phyloP scores from a whole-genome alignment of 2,113 vertebrate genomes.

The Raja brachyura region DNA sequence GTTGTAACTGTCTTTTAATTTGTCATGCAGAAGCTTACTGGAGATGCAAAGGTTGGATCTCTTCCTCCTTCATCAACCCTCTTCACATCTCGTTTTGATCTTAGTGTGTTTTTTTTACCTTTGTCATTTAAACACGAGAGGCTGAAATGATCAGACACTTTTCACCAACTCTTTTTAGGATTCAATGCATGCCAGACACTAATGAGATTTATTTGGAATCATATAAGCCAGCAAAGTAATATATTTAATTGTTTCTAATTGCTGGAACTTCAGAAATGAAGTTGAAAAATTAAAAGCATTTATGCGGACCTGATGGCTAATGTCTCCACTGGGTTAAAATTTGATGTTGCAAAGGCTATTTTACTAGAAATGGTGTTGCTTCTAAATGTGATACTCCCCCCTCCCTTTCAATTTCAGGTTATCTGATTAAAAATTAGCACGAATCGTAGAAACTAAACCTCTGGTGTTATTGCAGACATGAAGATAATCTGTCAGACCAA shows the following conservation, averaged over 20 bases:
- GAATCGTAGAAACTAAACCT: not conserved
- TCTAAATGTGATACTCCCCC: too few species aligned
- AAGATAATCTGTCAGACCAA: not conserved
- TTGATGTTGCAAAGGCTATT: not conserved
- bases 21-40: not conserved
- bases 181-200: not conserved
- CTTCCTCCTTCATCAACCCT: not conserved
- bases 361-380: not conserved
- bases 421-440: not conserved
- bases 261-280: not conserved
- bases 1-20: not conserved
- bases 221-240: not conserved
- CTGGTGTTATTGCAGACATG: not conserved
- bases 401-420: not conserved
- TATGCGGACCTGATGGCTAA: not conserved
- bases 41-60: not conserved
- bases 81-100: not conserved
- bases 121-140: not conserved
- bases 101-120: not conserved
- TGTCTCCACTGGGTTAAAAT: not conserved
- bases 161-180: not conserved
- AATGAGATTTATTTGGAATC: not conserved
- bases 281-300: not conserved
- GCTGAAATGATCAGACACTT: not conserved
- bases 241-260: not conserved